These are phyloP conservation scores for Drosophila biarmipes DNA, from an alignment of 1,140 invertebrate species.

Conservation along the genomic window DNA sequence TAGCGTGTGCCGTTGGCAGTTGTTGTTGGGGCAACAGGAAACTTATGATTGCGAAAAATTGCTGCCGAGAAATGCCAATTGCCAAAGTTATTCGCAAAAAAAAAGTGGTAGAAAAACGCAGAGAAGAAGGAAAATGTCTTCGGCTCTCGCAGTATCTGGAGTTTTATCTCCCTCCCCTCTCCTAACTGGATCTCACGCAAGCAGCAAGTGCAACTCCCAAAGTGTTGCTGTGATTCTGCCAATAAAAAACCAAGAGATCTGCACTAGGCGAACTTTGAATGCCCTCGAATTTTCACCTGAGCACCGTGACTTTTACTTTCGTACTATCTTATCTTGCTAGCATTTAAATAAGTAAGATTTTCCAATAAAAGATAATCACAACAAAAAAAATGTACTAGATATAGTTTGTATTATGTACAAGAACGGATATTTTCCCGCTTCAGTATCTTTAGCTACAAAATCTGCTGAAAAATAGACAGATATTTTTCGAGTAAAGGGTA, in stretches of 20 bases:
- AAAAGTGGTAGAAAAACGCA: conserved; percentile 25
- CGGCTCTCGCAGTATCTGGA: conserved; percentile 11
- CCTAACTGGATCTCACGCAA: conserved; percentile 20
- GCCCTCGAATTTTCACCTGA: conserved; percentile 11
- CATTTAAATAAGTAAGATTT: conserved; percentile 16
- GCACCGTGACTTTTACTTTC: conserved; percentile 8
- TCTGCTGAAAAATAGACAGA: background rate
- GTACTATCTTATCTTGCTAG: conserved; percentile 17
- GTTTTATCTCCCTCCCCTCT: conserved; percentile 28
- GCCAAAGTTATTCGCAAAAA: conserved; percentile 63
- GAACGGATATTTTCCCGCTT: no score
- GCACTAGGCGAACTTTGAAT: background rate
- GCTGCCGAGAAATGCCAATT: conserved; percentile 70
- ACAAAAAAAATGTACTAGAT: no score
- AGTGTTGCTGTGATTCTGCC: conserved; percentile 18
- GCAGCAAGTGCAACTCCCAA: conserved; percentile 36
- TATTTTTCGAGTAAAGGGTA: conserved; percentile 7
- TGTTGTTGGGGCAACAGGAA: conserved; percentile 70
- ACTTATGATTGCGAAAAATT: conserved; percentile 77
- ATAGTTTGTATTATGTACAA: no score
- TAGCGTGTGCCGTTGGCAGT: conserved; percentile 70
- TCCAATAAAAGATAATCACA: no score
- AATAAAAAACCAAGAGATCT: conserved; percentile 4
- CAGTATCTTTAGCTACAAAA: no score
- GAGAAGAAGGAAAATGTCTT: conserved; percentile 29